Evolutionary conservation across 1,140 invertebrate genomes (phyloP), one percentile per base, ranked within the genome.

Genomic region (Cecropterus lyciades): DNA sequence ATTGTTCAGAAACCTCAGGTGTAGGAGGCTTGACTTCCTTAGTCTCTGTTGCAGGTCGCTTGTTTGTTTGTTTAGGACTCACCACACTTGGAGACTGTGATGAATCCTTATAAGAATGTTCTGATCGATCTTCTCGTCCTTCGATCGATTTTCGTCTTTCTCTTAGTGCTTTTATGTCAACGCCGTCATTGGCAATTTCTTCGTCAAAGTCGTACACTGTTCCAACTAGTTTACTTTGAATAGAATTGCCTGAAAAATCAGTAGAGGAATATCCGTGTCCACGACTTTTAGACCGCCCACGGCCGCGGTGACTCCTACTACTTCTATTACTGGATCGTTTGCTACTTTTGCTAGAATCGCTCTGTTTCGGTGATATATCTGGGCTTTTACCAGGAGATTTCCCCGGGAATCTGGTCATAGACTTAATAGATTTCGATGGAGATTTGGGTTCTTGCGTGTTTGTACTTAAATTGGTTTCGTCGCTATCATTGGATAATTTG

Each of bases 151-250:
- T 95, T 65, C 97, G 93, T 20, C 96, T 93, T 75, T 98, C 97
- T 13, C 97, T 91, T 93, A 98, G 94, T 9, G 96, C 95, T 76
- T 96, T 94, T 1, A 98, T 82, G 89, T 97, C 96, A 65, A 96
- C 95, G 59, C 97, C 95, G 24, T 96, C 94, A 64, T 95, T 96
- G 7, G 94, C 94, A 7, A 96, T 94, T 72, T 98, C 97, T 72
- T 98, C 97, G 69, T 97, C 96, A 64, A 96, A 97, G 82, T 97
- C 96, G 72, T 97, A 98, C 0, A 98, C 97, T 0, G 97, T 98
- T 1, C 97, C 97, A 3, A 95, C 95, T 17, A 98, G 92, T 85
- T 97, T 97, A 77, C 95, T 96, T 57, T 95, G 95, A 43, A 96
- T 96, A 92, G 72, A 93, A 60, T 77, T 92, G 14, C 72, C 87